Conservation (phyloP, 2,113 vertebrate genomes). For the Tachycineta bicolor region DNA sequence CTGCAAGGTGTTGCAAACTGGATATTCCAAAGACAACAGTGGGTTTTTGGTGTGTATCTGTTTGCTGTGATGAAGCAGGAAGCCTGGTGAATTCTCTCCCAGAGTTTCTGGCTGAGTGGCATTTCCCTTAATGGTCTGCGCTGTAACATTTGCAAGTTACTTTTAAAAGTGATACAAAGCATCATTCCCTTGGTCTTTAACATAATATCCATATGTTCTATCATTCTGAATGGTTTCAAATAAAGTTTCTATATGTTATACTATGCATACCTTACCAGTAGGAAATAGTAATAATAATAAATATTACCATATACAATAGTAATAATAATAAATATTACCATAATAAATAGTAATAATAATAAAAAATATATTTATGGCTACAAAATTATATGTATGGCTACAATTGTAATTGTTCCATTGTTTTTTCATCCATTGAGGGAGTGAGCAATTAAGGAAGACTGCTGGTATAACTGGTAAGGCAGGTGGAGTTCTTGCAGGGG, state of each 20-base stretch:
- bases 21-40: not conserved
- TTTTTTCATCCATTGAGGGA: not conserved
- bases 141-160: not conserved
- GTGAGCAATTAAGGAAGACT: not conserved
- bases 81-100: not conserved
- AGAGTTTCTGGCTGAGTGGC: not conserved
- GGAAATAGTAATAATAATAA: not conserved
- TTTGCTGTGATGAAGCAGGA: not conserved
- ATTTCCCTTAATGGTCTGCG: not conserved
- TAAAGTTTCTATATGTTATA: not conserved
- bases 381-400: not conserved
- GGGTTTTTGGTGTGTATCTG: not conserved
- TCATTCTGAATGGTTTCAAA: not conserved
- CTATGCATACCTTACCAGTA: not conserved
- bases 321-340: too few species aligned
- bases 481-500: not conserved
- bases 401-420: not conserved
- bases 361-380: not conserved
- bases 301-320: too few species aligned
- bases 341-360: too few species aligned
- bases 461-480: not conserved
- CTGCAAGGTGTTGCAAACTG: not conserved
- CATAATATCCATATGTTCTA: not conserved
- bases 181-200: not conserved
- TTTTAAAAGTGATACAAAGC: not conserved